A percentile compares a stretch with the other conserved stretches of the same genome.
Evolutionary conservation across 1,140 invertebrate genomes (phyloP).

Genomic region (Brachionus plicatilis): DNA sequence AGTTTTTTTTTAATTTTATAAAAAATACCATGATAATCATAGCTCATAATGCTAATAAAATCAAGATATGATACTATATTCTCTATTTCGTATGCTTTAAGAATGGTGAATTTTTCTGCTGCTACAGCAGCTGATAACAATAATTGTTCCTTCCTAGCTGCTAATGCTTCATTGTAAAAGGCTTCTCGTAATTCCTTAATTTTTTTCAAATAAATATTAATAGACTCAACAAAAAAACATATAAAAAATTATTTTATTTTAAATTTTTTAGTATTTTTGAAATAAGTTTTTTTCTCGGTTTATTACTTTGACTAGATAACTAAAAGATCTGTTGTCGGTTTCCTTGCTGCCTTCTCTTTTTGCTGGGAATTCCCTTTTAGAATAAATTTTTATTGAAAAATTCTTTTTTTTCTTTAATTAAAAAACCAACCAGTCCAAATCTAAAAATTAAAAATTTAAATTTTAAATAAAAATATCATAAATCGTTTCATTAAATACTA

Average conservation of each 20-base stretch:
- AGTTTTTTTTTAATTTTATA: not conserved
- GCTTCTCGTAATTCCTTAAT: constrained; percentile 18
- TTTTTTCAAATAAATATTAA: not conserved
- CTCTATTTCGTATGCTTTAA: constrained; percentile 68
- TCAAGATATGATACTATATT: constrained; percentile 71
- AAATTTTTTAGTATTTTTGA: not conserved
- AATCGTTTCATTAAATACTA: not conserved
- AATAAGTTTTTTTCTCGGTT: not conserved
- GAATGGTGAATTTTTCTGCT: constrained; percentile 42
- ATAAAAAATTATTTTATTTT: not conserved
- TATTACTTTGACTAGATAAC: constrained; percentile 25
- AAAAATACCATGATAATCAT: constrained; percentile 53
- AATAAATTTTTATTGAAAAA: not conserved
- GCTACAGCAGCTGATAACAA: constrained; percentile 44
- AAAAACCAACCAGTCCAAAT: constrained; percentile 17
- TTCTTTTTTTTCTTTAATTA: not conserved
- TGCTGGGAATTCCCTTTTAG: constrained; percentile 64
- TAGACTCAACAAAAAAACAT: not conserved
- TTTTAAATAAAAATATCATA: not conserved
- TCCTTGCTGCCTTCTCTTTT: constrained; percentile 42
- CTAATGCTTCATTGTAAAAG: constrained; percentile 41
- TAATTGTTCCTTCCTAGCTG: constrained; percentile 42
- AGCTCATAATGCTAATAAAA: constrained; percentile 83
- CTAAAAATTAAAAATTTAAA: not conserved
- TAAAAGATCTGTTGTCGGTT: constrained; percentile 43